These are phyloP conservation scores for Sparidentex hasta DNA, from an alignment of 2,797 vertebrate genomes.

Conservation along the genomic window DNA sequence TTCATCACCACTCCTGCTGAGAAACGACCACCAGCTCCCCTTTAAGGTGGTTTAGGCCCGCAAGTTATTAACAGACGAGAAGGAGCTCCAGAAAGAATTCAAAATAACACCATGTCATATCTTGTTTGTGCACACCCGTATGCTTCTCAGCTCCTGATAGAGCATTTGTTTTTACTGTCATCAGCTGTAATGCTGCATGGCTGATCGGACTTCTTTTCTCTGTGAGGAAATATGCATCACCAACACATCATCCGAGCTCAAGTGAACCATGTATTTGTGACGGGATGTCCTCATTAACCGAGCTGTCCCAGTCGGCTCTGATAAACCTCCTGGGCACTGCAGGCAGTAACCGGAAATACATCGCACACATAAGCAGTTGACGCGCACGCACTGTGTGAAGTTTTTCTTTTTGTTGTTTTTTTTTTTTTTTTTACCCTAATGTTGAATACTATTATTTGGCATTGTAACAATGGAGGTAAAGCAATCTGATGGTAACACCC, in stretches of 20 bases:
- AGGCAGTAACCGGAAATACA: slow-evolving; percentile 6
- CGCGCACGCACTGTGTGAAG: not conserved
- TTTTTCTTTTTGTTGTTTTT: not conserved
- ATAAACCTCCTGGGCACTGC: slow-evolving; percentile 10
- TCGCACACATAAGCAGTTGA: not conserved
- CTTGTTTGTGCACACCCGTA: too few relatives aligned
- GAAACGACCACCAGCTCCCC: not conserved
- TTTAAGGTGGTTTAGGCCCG: not conserved
- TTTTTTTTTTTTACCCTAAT: not conserved
- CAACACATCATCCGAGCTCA: not conserved
- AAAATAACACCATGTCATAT: not conserved
- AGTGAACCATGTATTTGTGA: slow-evolving; percentile 3
- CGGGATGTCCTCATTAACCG: slow-evolving; percentile 32
- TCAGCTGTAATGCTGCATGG: not conserved
- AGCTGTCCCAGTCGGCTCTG: not conserved
- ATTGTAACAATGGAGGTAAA: too few relatives aligned
- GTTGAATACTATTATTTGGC: not conserved
- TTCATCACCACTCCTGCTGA: not conserved
- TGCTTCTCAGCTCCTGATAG: not conserved
- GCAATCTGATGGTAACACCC: too few relatives aligned
- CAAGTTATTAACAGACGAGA: not conserved
- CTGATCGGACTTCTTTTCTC: not conserved
- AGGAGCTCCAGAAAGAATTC: not conserved
- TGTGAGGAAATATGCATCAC: not conserved
- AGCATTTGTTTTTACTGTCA: not conserved